Evolutionary conservation across 1,140 invertebrate species (phyloP).

Genomic region (Euura saliciscinereae): DNA sequence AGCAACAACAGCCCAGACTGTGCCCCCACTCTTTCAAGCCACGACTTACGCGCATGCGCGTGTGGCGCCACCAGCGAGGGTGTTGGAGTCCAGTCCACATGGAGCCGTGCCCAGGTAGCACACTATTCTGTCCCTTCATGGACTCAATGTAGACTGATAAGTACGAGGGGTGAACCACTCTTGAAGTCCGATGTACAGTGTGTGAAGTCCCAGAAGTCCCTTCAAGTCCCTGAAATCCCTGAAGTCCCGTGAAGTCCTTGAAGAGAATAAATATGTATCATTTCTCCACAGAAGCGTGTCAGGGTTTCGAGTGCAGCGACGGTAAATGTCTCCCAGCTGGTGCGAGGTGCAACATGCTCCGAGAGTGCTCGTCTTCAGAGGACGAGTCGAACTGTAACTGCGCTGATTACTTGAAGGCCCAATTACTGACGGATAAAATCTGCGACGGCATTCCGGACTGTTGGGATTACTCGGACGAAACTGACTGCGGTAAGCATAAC

Average conservation of each 20-base stretch:
- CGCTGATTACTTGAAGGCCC: constrained; percentile 74
- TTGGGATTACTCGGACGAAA: constrained; percentile 82
- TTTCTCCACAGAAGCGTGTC: constrained; percentile 35
- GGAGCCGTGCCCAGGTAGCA: too few species aligned
- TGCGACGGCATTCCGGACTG: constrained; percentile 83
- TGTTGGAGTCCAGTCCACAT: too few species aligned
- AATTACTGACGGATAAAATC: constrained; percentile 74
- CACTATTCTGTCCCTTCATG: not conserved
- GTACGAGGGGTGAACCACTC: too few species aligned
- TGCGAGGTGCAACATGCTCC: constrained; percentile 74
- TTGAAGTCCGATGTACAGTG: too few species aligned
- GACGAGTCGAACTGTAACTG: constrained; percentile 79
- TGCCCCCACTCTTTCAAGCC: too few species aligned
- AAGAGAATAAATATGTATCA: not conserved
- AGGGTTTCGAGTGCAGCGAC: constrained; percentile 62
- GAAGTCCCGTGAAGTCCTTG: too few species aligned
- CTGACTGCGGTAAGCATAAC: constrained; percentile 70
- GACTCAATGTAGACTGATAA: too few species aligned
- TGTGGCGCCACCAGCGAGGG: too few species aligned
- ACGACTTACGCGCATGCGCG: too few species aligned
- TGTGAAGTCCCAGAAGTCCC: too few species aligned
- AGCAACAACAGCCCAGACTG: constrained; percentile 32
- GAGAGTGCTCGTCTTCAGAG: constrained; percentile 74
- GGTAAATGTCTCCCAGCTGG: constrained; percentile 72
- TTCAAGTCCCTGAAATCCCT: too few species aligned